These are phyloP conservation scores for Procavia capensis DNA, from an alignment of 2,113 vertebrate species.

Conservation along the genomic window DNA sequence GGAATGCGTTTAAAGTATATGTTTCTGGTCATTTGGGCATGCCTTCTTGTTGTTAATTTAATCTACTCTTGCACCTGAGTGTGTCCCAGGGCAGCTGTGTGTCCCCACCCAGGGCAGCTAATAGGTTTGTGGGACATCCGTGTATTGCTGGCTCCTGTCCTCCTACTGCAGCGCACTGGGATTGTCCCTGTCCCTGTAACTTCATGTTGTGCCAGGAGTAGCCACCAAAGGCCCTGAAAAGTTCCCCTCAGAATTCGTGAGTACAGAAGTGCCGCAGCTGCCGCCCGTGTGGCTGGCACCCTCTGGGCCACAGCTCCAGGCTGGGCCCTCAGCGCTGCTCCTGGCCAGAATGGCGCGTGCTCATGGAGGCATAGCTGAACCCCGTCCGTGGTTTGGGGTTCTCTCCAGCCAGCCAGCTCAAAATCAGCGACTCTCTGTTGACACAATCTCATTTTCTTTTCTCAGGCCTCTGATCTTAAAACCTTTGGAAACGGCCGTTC, in stretches of 20 bases:
- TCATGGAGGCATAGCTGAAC: neutral
- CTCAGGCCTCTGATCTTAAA: neutral
- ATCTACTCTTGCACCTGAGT: neutral
- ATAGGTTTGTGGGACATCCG: rapidly evolving
- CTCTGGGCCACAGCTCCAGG: neutral
- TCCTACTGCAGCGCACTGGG: rapidly evolving
- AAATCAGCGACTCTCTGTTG: neutral
- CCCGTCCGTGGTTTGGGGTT: neutral
- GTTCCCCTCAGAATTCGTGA: neutral
- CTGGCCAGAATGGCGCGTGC: neutral
- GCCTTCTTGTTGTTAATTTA: neutral
- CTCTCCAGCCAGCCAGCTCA: neutral
- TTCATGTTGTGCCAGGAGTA: neutral
- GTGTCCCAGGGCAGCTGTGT: rapidly evolving
- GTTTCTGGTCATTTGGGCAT: neutral
- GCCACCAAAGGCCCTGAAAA: neutral
- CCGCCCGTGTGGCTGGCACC: neutral
- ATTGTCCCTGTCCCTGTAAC: neutral
- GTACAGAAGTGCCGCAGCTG: neutral
- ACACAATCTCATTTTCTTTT: neutral
- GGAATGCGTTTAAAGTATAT: neutral
- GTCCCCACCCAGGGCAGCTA: no score
- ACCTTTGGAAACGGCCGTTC: neutral
- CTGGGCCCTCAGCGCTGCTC: no score
- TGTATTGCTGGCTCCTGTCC: rapidly evolving